phyloP scores from a whole-genome alignment of 2,888 invertebrate genomes.

The Syrista parreyssii region DNA sequence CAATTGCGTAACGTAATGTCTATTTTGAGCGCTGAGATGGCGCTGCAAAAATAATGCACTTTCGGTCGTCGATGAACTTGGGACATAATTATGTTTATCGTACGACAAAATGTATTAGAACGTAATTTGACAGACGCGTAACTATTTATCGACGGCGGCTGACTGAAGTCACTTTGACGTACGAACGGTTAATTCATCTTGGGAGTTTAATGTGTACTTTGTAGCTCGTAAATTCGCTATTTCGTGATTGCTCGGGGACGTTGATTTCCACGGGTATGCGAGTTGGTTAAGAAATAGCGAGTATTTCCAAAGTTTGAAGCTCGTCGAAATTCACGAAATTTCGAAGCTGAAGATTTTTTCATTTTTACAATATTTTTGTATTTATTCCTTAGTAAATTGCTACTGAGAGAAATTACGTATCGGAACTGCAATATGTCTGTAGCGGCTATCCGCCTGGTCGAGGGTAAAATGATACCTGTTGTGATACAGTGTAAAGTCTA shows the following conservation, averaged over 20 bases:
- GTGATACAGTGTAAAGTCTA: too few species aligned
- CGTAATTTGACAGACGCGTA: not conserved
- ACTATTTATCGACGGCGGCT: not conserved
- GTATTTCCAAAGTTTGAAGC: not conserved
- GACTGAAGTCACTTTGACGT: not conserved
- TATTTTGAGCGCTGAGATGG: too few species aligned
- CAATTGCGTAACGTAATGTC: too few species aligned
- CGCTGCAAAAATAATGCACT: too few species aligned
- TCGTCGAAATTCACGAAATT: not conserved
- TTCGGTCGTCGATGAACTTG: too few species aligned
- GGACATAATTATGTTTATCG: not conserved
- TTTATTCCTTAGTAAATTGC: too few species aligned
- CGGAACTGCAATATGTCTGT: too few species aligned
- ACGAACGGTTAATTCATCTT: not conserved
- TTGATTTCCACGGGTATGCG: not conserved
- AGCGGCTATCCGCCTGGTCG: too few species aligned
- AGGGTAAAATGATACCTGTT: too few species aligned
- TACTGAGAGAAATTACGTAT: too few species aligned
- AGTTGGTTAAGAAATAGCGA: not conserved
- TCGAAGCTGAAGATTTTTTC: too few species aligned
- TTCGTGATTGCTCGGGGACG: not conserved
- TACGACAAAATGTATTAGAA: not conserved
- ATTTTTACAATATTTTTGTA: too few species aligned
- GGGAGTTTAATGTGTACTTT: not conserved
- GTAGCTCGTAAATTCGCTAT: not conserved